Conservation (phyloP, 2,797 vertebrate species). For the Picus viridis region DNA sequence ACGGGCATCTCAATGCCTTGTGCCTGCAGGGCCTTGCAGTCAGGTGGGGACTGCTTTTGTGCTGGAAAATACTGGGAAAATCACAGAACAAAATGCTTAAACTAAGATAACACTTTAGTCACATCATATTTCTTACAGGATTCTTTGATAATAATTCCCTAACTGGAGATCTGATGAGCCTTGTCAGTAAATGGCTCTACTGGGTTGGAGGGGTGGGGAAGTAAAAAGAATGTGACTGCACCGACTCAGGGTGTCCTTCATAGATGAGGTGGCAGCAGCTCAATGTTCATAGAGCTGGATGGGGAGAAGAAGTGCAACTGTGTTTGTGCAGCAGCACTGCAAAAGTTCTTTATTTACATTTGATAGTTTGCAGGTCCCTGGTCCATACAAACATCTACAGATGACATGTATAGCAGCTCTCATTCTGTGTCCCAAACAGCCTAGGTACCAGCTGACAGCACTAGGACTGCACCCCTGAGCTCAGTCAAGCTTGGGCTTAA, state of each 20-base stretch:
- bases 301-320: background rate
- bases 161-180: background rate
- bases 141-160: background rate
- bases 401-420: background rate
- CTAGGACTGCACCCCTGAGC: background rate
- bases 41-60: conserved; percentile 1
- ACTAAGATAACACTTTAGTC: background rate
- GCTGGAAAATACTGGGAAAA: conserved; percentile 15
- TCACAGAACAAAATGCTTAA: background rate
- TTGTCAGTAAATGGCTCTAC: background rate
- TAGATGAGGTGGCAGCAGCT: background rate
- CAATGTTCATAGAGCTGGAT: background rate
- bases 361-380: background rate
- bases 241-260: background rate
- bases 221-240: background rate
- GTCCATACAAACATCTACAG: background rate
- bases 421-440: fast-evolving
- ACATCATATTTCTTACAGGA: background rate
- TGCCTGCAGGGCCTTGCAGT: background rate
- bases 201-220: background rate
- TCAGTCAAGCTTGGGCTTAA: background rate
- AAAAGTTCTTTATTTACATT: background rate
- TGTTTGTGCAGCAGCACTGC: background rate
- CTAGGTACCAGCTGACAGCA: background rate
- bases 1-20: background rate